Evolutionary conservation across 2,113 vertebrate species (phyloP).

Genomic region (Scopus umbretta): DNA sequence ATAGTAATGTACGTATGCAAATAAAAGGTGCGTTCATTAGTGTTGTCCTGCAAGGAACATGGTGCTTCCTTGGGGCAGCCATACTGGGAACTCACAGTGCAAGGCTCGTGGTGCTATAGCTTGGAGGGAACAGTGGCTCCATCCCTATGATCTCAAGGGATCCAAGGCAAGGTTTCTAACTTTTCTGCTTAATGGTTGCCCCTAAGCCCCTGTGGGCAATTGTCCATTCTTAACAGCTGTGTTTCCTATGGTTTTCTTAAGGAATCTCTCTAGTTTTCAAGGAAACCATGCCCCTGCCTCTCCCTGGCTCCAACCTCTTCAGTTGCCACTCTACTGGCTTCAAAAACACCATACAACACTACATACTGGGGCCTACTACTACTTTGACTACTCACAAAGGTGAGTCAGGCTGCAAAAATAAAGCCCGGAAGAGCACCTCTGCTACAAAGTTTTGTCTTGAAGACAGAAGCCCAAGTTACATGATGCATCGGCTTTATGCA

Average conservation of each 20-base stretch:
- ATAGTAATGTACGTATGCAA: not conserved
- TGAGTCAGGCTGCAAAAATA: not conserved
- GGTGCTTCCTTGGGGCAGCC: not conserved
- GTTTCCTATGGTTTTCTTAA: not conserved
- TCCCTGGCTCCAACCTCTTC: not conserved
- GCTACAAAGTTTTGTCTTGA: not conserved
- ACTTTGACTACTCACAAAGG: not conserved
- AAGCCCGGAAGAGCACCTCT: not conserved
- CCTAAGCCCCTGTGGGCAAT: not conserved
- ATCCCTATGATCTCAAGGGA: not conserved
- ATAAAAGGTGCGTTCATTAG: not conserved
- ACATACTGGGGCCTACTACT: not conserved
- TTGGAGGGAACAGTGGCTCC: not conserved
- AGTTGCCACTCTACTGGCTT: not conserved
- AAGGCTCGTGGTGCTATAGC: not conserved
- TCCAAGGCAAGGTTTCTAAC: not conserved
- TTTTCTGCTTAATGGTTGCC: not conserved
- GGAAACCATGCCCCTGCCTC: not conserved
- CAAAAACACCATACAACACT: not conserved
- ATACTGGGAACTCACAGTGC: accelerated
- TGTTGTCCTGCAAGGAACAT: not conserved
- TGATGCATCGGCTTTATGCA: not conserved
- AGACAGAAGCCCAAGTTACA: not conserved
- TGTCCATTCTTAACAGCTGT: not conserved
- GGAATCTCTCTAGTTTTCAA: not conserved